A percentile compares a stretch with the other conserved stretches of the same genome.
These are phyloP conservation scores for Amitus sp. DNA, from an alignment of 2,888 invertebrate species.

Conservation along the genomic window DNA sequence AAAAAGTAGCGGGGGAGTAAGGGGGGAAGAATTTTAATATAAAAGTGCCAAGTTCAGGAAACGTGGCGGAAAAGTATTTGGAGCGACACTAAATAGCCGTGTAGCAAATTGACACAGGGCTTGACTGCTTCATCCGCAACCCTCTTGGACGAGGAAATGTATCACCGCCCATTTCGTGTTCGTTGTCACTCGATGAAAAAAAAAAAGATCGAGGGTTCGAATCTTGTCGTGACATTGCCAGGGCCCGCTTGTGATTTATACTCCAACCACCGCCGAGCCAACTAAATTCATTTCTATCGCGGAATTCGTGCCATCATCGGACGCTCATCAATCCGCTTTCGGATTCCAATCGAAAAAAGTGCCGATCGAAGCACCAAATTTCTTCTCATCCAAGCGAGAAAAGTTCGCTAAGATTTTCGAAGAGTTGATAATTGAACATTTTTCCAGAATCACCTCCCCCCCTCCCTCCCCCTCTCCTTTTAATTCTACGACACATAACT, in stretches of 20 bases:
- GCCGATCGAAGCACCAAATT: too few species aligned
- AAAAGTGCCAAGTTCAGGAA: background rate
- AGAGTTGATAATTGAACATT: too few species aligned
- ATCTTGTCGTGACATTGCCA: conserved; percentile 38
- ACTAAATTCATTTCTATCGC: background rate
- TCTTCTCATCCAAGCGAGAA: too few species aligned
- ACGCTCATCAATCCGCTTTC: background rate
- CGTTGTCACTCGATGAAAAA: conserved; percentile 51
- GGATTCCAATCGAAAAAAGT: too few species aligned
- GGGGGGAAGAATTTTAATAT: conserved; percentile 1
- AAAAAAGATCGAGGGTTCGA: conserved; percentile 44
- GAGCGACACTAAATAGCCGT: conserved; percentile 23
- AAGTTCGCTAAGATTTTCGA: too few species aligned
- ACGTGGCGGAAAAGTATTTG: background rate
- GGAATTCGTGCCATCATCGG: background rate
- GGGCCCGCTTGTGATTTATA: conserved; percentile 38
- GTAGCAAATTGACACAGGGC: conserved; percentile 22
- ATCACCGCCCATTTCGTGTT: conserved; percentile 63
- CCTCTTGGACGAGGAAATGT: conserved; percentile 56
- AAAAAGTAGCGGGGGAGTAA: too few species aligned
- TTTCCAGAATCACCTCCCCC: too few species aligned
- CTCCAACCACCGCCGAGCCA: background rate
- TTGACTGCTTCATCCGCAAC: conserved; percentile 30
- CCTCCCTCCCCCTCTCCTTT: too few species aligned
- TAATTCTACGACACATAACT: too few species aligned